Evolutionary conservation across 35 echinoderm and acorn worm genomes (phyloP), one percentile per base, ranked within the genome.

Genomic region (Stichopus chloronotus): DNA sequence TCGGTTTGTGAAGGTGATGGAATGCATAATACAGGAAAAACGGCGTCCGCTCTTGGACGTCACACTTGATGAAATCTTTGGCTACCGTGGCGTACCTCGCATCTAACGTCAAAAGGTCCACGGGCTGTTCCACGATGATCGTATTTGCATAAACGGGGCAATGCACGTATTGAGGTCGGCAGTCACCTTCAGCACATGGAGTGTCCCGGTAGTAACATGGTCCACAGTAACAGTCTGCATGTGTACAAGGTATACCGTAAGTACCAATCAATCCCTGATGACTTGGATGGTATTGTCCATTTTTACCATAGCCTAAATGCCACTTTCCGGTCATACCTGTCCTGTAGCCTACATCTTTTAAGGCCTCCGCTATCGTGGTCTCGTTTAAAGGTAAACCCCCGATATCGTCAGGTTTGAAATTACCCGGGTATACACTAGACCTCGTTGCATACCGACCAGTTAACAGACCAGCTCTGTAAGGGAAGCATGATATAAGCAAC

Each of bases 11-110:
- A 6, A 69, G 52, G 58, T 97, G 96, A 72, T 93, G 91, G 57
- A 90, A 94, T 7, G 96, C 96, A 79, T 94, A 97, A 82, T 94
- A 92, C 55, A 97, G 78, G 56, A 97, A 97, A 68, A 97, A 97
- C 1, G 96, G 96, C 21, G 56, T 92, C 21, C n/a, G 78, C 4
- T 30, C 54, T 8, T 78, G 23, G 3, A 86, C 92, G 56, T 86
- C 91, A 14, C 83, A 68, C 25, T 22, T 53, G 56, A 96, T 94
- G 53, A 85, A 93, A 17, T 90, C 78, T 58, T 16, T 83, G 4
- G 95, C 92, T 12, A 86, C 25, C 6, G 21, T 22, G 5, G 95
- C 69, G 71, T 91, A 96, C 30, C 82, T 82, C 52, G 58, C 81
- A 23, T 84, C 92, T 22, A 96, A 83, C 6, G 87, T 94, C 14